Conservation (phyloP, 1,140 invertebrate genomes). For the Yoshiicerus persimilis region DNA sequence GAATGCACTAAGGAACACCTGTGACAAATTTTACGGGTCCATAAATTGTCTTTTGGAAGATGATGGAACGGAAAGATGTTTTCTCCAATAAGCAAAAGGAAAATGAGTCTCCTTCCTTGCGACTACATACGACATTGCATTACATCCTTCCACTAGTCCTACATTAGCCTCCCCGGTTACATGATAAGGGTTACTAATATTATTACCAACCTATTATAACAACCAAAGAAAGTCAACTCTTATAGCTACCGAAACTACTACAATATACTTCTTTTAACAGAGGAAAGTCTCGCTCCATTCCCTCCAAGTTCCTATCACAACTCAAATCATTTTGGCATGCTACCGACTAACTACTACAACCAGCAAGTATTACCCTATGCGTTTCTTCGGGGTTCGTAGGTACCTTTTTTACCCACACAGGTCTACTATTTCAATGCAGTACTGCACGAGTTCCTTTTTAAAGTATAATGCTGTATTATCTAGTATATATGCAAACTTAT, state of each 20-base stretch:
- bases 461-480: not conserved
- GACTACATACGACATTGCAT: not conserved
- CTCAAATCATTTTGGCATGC: not conserved
- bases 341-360: not conserved
- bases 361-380: too few species aligned
- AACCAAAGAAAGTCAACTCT: not conserved
- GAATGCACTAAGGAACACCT: conserved; percentile 39
- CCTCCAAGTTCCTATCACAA: not conserved
- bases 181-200: not conserved
- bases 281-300: not conserved
- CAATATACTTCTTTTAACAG: not conserved
- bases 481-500: too few species aligned
- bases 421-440: not conserved
- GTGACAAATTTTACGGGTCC: conserved; percentile 43
- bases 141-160: not conserved
- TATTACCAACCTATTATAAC: not conserved
- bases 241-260: not conserved
- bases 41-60: conserved; percentile 37
- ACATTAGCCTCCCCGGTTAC: not conserved
- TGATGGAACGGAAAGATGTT: conserved; percentile 27
- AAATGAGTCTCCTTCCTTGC: not conserved
- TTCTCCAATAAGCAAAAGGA: conserved; percentile 27
- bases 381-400: too few species aligned
- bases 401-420: not conserved
- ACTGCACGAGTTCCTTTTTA: too few species aligned